Base-by-base conservation (phyloP, 1,140 invertebrate genomes). In the Hermatobates lingyangjiaoensis region DNA sequence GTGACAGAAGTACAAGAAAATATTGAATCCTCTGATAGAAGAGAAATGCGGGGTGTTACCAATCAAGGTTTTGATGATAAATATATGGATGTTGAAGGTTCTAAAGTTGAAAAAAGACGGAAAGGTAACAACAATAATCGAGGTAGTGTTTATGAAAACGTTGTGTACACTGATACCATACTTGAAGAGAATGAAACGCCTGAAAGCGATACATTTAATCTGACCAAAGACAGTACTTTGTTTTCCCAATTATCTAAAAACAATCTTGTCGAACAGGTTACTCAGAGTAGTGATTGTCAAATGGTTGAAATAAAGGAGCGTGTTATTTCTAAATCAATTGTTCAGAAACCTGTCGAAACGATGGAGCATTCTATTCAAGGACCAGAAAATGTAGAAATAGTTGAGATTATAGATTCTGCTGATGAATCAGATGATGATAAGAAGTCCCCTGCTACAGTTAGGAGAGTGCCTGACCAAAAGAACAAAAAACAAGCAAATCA, bases 241-340 rank as follows among this genome's bases (percentile, higher is more conserved):
- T 81, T 81, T 59, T 79, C 77, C 1, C 74, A 80, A 66, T 79
- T 81, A 56, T 80, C 77, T 0, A 67, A 65, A 15, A 73, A 75
- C 53, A 73, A 68, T 30, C 51, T 71, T 23, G 58, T 42, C 39
- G 39, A 56, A 12, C 49, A 58, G 66, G 4, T 53, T 55, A 53
- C 51, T 48, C 24, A 58, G 51, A 49, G 54, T 26, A 49, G 25
- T 42, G 40, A 57, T 24, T 72, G 70, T 55, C 64, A 67, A 45
- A 63, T 74, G n/a, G 71, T 74, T 1, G 76, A 74, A 54, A 58
- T 78, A 46, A 64, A 74, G 66, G 69, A 71, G 64, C 63, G 70
- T 62, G 73, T 75, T 59, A 74, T 74, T 42, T 57, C 71, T 2
- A 73, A 72, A 57, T 67, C 69, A 1, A 56, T 66, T 14, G 66